Base-by-base conservation (phyloP, 2,888 invertebrate species). In the Acrobasis suavella region DNA sequence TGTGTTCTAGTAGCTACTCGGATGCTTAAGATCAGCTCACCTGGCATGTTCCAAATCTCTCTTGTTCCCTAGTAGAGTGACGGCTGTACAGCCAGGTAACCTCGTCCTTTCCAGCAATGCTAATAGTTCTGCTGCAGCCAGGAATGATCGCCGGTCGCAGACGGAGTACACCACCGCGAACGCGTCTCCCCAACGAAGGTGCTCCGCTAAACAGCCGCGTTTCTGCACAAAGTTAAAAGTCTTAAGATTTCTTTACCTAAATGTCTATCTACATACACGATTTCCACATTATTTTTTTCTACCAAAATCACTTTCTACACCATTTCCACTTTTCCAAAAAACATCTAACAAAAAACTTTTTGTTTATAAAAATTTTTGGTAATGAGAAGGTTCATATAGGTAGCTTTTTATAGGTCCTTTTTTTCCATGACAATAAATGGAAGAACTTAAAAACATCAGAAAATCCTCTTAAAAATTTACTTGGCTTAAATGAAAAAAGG, bases 161-260 rank as follows among this genome's bases (percentile, higher is more conserved):
- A 97, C 96, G 54, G 96, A 96, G 88, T 96, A 96, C 58, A 97
- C 96, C 69, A 96, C 94, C 39, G 96, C 95, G 82, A 96, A 96
- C 0, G 96, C 96, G 77, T 96, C 96, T 38, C 96, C 96, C 96
- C 96, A 96, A 75, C 96, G 93, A 67, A 96, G 93, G 82, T 96
- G 96, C 75, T 96, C 96, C 71, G 95, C 95, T 61, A 96, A 85
- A 76, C 96, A 96, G 60, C 96, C 96, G 72, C 95, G 95, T 87
- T 95, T 95, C 96, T 95, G 65, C 82, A 72, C 87, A 93, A 68
- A 78, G 58, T 50, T 17, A 49, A 62, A 38, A 12, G 0, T 7
- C 7, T 7, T 42, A 12, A 42, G 42, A 42, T 42, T 42, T 42
- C 12, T 12, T 7, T 32, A 32, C 7, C 7, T 6, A 32, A 32